A percentile compares a stretch with the other conserved stretches of the same genome.
Conservation (phyloP, 2,113 vertebrate species). For the Nycticebus coucang region DNA sequence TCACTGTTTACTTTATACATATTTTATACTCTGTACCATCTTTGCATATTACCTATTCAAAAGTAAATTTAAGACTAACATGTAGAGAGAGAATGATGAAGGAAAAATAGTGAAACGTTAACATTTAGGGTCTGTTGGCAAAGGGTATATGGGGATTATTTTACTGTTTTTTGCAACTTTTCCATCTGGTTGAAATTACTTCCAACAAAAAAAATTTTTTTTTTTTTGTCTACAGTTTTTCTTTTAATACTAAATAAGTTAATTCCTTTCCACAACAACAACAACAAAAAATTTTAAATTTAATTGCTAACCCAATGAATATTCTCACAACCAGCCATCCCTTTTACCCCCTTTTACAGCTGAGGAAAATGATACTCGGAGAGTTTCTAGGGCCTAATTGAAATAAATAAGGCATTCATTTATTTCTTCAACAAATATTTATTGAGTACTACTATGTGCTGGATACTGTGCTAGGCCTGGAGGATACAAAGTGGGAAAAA, state of each 20-base stretch:
- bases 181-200: background rate
- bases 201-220: background rate
- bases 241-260: too few species aligned
- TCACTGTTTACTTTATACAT: background rate
- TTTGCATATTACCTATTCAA: background rate
- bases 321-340: background rate
- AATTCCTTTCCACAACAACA: background rate
- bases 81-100: background rate
- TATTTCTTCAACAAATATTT: background rate
- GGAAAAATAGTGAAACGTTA: background rate
- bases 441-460: background rate
- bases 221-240: too few species aligned
- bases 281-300: background rate
- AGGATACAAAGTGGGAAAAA: background rate
- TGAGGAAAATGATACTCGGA: background rate
- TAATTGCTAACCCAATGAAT: background rate
- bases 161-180: constrained; percentile 2
- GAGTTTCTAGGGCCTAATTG: background rate
- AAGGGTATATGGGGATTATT: background rate
- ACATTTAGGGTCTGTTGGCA: background rate
- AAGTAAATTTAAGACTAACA: constrained; percentile 18
- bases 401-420: background rate
- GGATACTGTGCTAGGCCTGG: background rate
- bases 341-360: background rate
- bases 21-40: background rate